Percentiles rank a stretch among this genome's conserved stretches.
phyloP scores from a whole-genome alignment of 1,140 invertebrate species.

The Meteorus sp. region DNA sequence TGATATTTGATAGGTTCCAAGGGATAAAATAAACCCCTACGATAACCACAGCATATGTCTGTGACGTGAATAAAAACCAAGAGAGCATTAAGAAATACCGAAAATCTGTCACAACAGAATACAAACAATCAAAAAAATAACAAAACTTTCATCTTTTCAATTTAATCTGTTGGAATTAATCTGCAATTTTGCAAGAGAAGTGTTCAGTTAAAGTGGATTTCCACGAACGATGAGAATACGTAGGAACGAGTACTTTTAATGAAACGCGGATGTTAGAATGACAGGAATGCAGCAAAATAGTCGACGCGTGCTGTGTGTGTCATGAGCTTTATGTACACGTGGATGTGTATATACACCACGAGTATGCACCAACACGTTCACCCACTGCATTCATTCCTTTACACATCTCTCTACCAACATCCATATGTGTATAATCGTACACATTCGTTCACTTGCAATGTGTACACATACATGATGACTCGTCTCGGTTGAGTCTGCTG shows the following conservation, averaged over 20 bases:
- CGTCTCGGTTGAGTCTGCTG: slow-evolving; percentile 17
- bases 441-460: too few relatives aligned
- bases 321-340: slow-evolving; percentile 2
- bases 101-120: too few relatives aligned
- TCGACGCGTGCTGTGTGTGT: slow-evolving; percentile 37
- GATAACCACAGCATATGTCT: too few relatives aligned
- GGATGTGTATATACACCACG: not conserved
- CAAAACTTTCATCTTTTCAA: not conserved
- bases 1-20: slow-evolving; percentile 2
- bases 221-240: not conserved
- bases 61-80: not conserved
- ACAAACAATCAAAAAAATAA: not conserved
- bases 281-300: slow-evolving; percentile 49
- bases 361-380: not conserved
- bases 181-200: not conserved
- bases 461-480: slow-evolving; percentile 15
- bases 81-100: not conserved
- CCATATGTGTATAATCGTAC: slow-evolving; percentile 2
- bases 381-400: not conserved
- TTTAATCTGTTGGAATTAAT: not conserved
- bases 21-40: slow-evolving; percentile 2
- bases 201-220: not conserved
- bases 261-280: slow-evolving; percentile 50
- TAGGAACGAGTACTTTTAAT: slow-evolving; percentile 40
- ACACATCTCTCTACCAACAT: not conserved